Evolutionary conservation across 2,888 invertebrate genomes (phyloP).

Genomic region (Lycaena phlaeas): DNA sequence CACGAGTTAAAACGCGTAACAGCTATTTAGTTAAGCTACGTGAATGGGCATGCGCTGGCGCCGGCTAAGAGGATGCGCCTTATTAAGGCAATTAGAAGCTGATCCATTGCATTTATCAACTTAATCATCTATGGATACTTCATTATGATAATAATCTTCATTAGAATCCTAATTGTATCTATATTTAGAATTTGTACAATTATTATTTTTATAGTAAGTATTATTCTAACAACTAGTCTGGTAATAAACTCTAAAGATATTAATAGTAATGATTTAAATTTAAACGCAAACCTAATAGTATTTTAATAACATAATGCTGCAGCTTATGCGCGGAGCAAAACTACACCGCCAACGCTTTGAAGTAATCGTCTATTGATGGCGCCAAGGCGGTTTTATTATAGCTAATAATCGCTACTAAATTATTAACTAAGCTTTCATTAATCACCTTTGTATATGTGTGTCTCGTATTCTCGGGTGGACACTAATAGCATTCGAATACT

Average conservation of each 20-base stretch:
- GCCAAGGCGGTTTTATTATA: slow-evolving; percentile 14
- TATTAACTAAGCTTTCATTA: slow-evolving; percentile 1
- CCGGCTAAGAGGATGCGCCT: slow-evolving; percentile 49
- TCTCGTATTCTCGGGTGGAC: slow-evolving; percentile 7
- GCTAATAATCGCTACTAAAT: slow-evolving; percentile 14
- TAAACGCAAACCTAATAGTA: too few species aligned
- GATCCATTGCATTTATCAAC: slow-evolving; percentile 32
- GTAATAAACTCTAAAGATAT: too few species aligned
- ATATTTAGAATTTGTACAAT: slow-evolving; percentile 1
- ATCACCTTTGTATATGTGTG: neutral
- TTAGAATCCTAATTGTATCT: slow-evolving; percentile 6
- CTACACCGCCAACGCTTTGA: slow-evolving; percentile 3
- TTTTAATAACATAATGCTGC: neutral
- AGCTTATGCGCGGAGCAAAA: neutral
- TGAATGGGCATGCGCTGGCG: slow-evolving; percentile 30
- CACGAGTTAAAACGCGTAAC: slow-evolving; percentile 16
- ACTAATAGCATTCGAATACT: neutral
- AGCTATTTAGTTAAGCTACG: slow-evolving; percentile 13
- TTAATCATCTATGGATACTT: slow-evolving; percentile 2
- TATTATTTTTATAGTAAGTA: too few species aligned
- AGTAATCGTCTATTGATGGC: slow-evolving; percentile 13
- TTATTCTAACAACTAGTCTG: too few species aligned
- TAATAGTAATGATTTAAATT: too few species aligned
- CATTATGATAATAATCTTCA: slow-evolving; percentile 12
- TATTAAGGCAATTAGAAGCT: slow-evolving; percentile 57